These are phyloP conservation scores for Paguma larvata DNA, from an alignment of 2,797 vertebrate genomes.

Conservation along the genomic window DNA sequence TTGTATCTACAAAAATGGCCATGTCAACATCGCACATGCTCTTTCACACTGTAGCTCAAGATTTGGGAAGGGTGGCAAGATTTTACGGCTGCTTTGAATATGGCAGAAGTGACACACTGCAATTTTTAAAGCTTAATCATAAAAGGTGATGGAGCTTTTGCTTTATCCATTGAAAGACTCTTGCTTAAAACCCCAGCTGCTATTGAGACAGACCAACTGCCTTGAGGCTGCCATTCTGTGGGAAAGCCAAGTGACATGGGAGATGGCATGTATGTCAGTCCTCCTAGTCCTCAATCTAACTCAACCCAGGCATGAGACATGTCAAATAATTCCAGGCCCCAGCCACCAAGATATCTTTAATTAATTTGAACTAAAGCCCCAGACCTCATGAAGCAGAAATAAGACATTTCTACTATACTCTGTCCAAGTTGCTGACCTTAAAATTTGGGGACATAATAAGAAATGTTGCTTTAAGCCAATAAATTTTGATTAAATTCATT, in stretches of 20 bases:
- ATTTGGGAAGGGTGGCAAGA: background rate
- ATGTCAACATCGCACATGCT: rapidly evolving
- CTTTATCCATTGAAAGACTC: background rate
- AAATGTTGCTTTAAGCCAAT: background rate
- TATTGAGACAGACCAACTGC: too few relatives aligned
- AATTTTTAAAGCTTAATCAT: background rate
- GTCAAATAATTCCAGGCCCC: background rate
- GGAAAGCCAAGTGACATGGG: background rate
- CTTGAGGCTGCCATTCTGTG: too few relatives aligned
- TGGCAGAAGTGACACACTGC: background rate
- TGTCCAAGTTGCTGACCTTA: background rate
- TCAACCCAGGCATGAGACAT: rapidly evolving
- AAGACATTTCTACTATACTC: too few relatives aligned
- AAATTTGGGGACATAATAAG: background rate
- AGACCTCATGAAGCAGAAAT: background rate
- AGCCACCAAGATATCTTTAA: background rate
- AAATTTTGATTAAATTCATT: background rate
- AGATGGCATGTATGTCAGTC: background rate
- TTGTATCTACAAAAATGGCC: background rate
- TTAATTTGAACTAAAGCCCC: background rate
- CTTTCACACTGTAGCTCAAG: background rate
- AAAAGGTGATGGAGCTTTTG: background rate
- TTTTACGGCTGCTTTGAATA: background rate
- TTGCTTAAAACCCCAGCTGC: background rate
- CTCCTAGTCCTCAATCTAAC: background rate